A percentile compares a stretch with the other conserved stretches of the same genome.
Conservation (phyloP, 2,797 vertebrate genomes). For the Melanotaenia parkinsoni region DNA sequence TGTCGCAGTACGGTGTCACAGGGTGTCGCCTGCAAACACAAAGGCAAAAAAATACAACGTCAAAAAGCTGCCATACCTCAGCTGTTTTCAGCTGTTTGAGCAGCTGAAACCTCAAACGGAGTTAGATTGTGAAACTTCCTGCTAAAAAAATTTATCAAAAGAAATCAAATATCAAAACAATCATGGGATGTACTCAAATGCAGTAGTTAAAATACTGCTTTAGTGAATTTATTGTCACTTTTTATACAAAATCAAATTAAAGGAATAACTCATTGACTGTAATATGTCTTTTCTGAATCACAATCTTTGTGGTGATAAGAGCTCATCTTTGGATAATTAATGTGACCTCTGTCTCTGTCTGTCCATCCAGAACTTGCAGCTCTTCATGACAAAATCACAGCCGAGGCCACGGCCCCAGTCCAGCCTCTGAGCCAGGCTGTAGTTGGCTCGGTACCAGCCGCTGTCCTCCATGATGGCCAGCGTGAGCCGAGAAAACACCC, state of each 20-base stretch:
- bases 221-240: neutral
- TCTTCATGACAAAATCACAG: conserved; percentile 96
- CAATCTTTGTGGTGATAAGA: neutral
- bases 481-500: conserved; percentile 95
- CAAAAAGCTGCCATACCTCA: too few species aligned
- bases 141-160: neutral
- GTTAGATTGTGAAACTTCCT: neutral
- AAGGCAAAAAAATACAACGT: conserved; percentile 3
- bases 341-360: conserved; percentile 87
- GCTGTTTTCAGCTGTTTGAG: neutral
- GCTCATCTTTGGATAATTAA: neutral
- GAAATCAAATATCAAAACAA: neutral
- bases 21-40: conserved; percentile 80
- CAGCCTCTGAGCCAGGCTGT: conserved; percentile 94
- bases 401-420: conserved; percentile 95
- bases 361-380: conserved; percentile 98
- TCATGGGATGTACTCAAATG: neutral
- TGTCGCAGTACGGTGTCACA: conserved; percentile 91
- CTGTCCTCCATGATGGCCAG: conserved; percentile 98
- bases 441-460: conserved; percentile 97
- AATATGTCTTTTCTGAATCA: too few species aligned
- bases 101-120: neutral
- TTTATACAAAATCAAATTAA: neutral
- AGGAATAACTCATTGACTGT: too few species aligned
- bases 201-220: neutral